Evolutionary conservation across 2,797 vertebrate species (phyloP).

Genomic region (Molossus molossus): DNA sequence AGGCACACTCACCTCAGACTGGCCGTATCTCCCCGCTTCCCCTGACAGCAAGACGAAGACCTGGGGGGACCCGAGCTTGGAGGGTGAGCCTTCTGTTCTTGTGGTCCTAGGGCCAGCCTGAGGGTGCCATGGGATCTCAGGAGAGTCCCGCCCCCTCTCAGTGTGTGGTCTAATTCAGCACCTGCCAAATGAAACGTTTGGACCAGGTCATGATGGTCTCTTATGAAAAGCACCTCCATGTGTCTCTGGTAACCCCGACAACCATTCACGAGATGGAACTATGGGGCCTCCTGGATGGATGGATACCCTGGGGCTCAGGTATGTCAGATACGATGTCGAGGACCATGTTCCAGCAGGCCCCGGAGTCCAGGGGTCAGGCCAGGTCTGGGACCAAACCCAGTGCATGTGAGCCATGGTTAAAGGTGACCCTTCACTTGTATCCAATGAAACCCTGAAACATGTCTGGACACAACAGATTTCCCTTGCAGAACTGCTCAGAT

Average conservation of each 20-base stretch:
- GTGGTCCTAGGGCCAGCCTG: rapidly evolving
- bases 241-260: not conserved
- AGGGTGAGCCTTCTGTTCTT: not conserved
- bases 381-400: not conserved
- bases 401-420: not conserved
- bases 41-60: not conserved
- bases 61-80: rapidly evolving
- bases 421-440: not conserved
- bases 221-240: rapidly evolving
- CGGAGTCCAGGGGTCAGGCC: too few relatives aligned
- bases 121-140: rapidly evolving
- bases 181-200: not conserved
- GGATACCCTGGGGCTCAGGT: not conserved
- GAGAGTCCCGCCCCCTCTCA: not conserved
- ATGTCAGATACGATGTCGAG: not conserved
- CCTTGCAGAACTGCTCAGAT: not conserved
- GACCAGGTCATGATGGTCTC: rapidly evolving
- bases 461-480: not conserved
- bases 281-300: rapidly evolving
- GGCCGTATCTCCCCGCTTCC: rapidly evolving
- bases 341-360: not conserved
- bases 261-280: not conserved
- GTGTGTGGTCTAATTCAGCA: not conserved
- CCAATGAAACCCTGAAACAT: not conserved
- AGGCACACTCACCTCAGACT: rapidly evolving